Percentiles rank a stretch among this genome's conserved stretches.
Evolutionary conservation across 2,888 invertebrate genomes (phyloP).

Genomic region (Deladenus siricidicola): DNA sequence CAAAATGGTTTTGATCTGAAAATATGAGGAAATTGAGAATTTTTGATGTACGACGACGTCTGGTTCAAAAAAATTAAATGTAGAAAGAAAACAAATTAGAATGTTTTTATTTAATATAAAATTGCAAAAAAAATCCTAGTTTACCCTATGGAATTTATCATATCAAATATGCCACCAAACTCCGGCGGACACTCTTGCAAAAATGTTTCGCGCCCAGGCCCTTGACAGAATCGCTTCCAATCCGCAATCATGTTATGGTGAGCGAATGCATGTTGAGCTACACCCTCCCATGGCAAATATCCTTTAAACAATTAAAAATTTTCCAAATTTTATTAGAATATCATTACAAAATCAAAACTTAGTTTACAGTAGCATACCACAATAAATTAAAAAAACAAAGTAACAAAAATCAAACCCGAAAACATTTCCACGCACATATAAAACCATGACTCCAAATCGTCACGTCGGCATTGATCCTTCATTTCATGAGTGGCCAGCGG

Average conservation of each 20-base stretch:
- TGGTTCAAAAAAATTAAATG: too few relatives aligned
- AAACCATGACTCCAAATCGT: conserved; percentile 46
- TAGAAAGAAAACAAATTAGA: too few relatives aligned
- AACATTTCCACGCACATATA: conserved; percentile 44
- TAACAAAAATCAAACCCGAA: conserved; percentile 20
- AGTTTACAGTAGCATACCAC: too few relatives aligned
- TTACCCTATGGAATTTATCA: conserved; percentile 32
- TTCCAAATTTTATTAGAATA: conserved; percentile 22
- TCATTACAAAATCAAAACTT: not conserved
- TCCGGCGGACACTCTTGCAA: conserved; percentile 35
- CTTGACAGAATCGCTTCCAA: conserved; percentile 26
- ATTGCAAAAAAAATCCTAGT: conserved; percentile 22
- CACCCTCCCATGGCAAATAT: too few relatives aligned
- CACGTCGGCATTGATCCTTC: conserved; percentile 40
- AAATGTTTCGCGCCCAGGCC: conserved; percentile 28
- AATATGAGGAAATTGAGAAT: too few relatives aligned
- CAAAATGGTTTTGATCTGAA: too few relatives aligned
- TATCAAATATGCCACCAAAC: conserved; percentile 32
- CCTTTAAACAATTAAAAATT: conserved; percentile 37
- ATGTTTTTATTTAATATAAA: too few relatives aligned
- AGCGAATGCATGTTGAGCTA: conserved; percentile 32
- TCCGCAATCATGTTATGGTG: conserved; percentile 32
- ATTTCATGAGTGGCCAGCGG: conserved; percentile 36
- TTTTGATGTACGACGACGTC: too few relatives aligned
- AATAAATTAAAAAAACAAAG: too few relatives aligned